Evolutionary conservation across 2,797 vertebrate genomes (phyloP).

Genomic region (Danio jaintianensis): DNA sequence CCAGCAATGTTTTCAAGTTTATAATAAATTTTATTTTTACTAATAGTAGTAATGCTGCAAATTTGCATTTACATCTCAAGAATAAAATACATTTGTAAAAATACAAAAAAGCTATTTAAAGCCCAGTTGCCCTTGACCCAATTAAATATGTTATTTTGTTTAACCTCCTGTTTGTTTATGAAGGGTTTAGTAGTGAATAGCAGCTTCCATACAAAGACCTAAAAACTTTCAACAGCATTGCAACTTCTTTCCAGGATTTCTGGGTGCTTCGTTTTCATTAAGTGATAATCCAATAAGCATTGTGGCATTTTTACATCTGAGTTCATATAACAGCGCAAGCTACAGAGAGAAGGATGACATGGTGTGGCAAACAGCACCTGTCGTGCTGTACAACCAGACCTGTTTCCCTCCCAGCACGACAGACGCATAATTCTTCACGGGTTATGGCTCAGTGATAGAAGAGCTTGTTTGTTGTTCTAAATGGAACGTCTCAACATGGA

Average conservation of each 20-base stretch:
- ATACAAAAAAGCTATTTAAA: too few relatives aligned
- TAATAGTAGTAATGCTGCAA: too few relatives aligned
- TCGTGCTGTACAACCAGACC: conserved; percentile 65
- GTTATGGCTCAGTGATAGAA: conserved; percentile 81
- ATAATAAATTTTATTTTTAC: too few relatives aligned
- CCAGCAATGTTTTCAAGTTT: too few relatives aligned
- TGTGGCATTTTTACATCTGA: conserved; percentile 61
- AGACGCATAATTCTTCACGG: conserved; percentile 80
- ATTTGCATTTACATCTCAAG: too few relatives aligned
- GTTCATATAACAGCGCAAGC: conserved; percentile 62
- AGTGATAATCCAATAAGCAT: conserved; percentile 71
- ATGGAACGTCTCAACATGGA: conserved; percentile 72
- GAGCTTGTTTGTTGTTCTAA: conserved; percentile 86
- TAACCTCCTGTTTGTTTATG: conserved; percentile 30
- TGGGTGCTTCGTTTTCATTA: conserved; percentile 43
- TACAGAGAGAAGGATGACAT: conserved; percentile 64
- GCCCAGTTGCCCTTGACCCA: conserved; percentile 53
- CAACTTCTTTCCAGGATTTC: conserved; percentile 44
- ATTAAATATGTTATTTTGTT: conserved; percentile 61
- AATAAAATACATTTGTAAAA: too few relatives aligned
- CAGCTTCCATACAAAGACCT: conserved; percentile 27
- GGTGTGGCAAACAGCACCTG: conserved; percentile 73
- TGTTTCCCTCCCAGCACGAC: conserved; percentile 55
- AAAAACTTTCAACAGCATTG: conserved; percentile 39
- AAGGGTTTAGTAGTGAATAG: conserved; percentile 41